Evolutionary conservation across 2,888 invertebrate species (phyloP), one percentile per base, ranked within the genome.

Genomic region (Leistus spinibarbis): DNA sequence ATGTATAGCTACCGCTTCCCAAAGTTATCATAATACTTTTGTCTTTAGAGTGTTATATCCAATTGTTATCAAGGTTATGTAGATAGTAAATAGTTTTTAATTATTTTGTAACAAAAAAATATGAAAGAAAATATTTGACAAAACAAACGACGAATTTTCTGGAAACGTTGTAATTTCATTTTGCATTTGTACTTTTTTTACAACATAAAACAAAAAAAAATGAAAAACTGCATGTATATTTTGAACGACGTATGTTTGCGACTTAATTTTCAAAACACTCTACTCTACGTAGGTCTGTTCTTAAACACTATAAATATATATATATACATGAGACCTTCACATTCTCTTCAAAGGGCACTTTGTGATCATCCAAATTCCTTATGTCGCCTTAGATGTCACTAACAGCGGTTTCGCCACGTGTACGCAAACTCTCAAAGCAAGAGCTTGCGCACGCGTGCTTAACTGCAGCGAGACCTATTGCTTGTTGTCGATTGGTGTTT

Each of bases 321-420:
- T 22, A 20, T 5, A 22, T 65, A 74, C 54, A 74, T 69, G 27
- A 76, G 80, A 72, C 76, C 63, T 71, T 78, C 77, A 78, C 78
- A 76, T 78, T 77, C 75, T 76, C 76, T 78, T 77, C 70, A 81
- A 81, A 81, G 80, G 80, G 81, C 83, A 81, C 82, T 84, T 82
- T 81, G 82, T 85, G 83, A 80, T 82, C 82, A 86, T 86, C 86
- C 86, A 86, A 86, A 86, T 86, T 86, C 86, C 86, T 84, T 82
- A 76, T 77, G 77, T 77, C 77, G 83, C 82, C 82, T 83, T 83
- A 77, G 80, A 79, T 82, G 82, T 81, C 66, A 62, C 40, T 40
- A 60, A 62, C 57, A 71, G 69, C 65, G 66, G 69, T 57, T 40
- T 40, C 60, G 22, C 22, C 20, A 57, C 68, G 10, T 22, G 60